A percentile compares a stretch with the other conserved stretches of the same genome.
phyloP scores from a whole-genome alignment of 2,888 invertebrate genomes.

The Lordiphosa fenestrarum region DNA sequence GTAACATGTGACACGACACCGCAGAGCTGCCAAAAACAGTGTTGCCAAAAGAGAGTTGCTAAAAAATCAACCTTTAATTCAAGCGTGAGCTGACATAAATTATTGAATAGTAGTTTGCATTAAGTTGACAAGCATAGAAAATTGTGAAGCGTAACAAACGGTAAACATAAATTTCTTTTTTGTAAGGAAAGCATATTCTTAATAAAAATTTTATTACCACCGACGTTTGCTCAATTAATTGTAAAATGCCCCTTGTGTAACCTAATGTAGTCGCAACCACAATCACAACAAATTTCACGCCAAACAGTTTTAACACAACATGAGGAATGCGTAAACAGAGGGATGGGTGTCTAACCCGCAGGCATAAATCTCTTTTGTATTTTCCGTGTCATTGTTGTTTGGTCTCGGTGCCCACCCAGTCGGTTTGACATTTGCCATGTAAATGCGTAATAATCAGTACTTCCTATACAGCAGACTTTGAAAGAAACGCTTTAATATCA shows the following conservation, averaged over 20 bases:
- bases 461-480: conserved; percentile 53
- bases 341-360: conserved; percentile 47
- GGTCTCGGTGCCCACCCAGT: conserved; percentile 48
- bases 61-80: too few species aligned
- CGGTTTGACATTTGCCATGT: conserved; percentile 69
- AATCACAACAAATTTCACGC: conserved; percentile 75
- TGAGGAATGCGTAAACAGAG: conserved; percentile 36
- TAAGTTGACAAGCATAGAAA: conserved; percentile 27
- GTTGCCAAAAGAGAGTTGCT: too few species aligned
- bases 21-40: too few species aligned
- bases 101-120: conserved; percentile 34
- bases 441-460: conserved; percentile 63
- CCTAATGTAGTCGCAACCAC: conserved; percentile 53
- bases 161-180: conserved; percentile 62
- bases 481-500: conserved; percentile 66
- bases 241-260: conserved; percentile 40
- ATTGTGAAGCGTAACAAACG: conserved; percentile 43
- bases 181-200: conserved; percentile 43
- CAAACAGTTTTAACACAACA: conserved; percentile 60
- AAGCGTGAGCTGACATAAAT: too few species aligned
- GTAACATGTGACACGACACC: too few species aligned
- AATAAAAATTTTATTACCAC: conserved; percentile 43
- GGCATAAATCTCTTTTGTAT: conserved; percentile 63
- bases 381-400: conserved; percentile 51
- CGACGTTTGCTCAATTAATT: conserved; percentile 54